Conservation (phyloP, 2,113 vertebrate genomes). For the Leucopsar rothschildi region DNA sequence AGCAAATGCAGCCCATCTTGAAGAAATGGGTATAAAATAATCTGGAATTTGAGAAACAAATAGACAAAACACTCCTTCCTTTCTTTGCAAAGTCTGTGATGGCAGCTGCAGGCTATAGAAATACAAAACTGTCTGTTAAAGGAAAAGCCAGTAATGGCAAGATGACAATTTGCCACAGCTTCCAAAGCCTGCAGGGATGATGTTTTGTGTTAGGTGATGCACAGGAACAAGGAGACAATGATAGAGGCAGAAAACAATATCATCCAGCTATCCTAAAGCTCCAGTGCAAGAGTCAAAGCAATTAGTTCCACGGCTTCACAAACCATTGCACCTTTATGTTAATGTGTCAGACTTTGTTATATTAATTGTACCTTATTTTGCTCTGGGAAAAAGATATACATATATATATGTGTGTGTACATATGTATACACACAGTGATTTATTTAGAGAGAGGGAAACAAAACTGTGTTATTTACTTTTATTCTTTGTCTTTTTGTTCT, state of each 20-base stretch:
- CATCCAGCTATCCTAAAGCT: not conserved
- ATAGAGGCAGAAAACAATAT: not conserved
- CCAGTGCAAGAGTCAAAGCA: constrained; percentile 46
- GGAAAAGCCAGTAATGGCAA: not conserved
- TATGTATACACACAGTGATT: not conserved
- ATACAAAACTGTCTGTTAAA: constrained; percentile 1
- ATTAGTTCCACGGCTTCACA: constrained; percentile 39
- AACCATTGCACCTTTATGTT: constrained; percentile 19
- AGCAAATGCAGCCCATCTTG: not conserved
- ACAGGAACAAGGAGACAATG: not conserved
- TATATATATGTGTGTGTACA: accelerated
- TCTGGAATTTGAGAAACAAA: not conserved
- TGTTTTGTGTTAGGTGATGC: constrained; percentile 27
- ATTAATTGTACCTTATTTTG: constrained; percentile 30
- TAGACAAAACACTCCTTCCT: not conserved
- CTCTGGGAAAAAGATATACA: not conserved
- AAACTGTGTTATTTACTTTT: not conserved
- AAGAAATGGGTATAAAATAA: not conserved
- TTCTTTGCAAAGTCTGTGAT: not conserved
- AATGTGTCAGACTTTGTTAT: not conserved
- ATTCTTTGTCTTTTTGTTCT: not conserved
- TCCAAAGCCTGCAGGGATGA: constrained; percentile 1
- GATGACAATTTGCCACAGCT: not conserved
- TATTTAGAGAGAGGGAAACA: not conserved
- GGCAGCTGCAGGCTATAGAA: constrained; percentile 35